phyloP scores from a whole-genome alignment of 2,797 vertebrate species.

The Perdix hodgsoniae region DNA sequence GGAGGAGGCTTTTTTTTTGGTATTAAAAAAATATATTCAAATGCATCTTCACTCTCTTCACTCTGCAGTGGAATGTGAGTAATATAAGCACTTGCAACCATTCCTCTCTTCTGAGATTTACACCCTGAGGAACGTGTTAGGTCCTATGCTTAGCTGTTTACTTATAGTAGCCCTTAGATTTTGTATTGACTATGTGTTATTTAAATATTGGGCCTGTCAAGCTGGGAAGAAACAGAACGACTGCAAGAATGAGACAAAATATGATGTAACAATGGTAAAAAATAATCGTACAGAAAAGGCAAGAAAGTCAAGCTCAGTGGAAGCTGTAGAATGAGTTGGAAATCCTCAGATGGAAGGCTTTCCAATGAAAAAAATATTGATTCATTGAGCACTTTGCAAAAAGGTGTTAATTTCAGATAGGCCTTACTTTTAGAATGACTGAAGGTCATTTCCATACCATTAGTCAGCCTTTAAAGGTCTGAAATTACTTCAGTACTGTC shows the following conservation, averaged over 20 bases:
- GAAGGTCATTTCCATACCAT: slow-evolving; percentile 58
- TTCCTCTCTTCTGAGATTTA: slow-evolving; percentile 48
- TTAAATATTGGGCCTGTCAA: slow-evolving; percentile 21
- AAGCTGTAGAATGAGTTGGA: not conserved
- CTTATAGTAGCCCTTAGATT: not conserved
- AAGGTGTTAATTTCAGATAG: slow-evolving; percentile 61
- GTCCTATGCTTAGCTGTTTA: not conserved
- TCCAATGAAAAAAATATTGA: slow-evolving; percentile 55
- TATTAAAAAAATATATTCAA: not conserved
- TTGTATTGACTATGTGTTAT: not conserved
- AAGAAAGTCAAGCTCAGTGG: slow-evolving; percentile 43
- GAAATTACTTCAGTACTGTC: slow-evolving; percentile 25
- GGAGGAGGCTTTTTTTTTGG: not conserved
- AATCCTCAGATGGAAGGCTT: slow-evolving; percentile 17
- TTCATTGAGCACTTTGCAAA: slow-evolving; percentile 9
- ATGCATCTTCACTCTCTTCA: not conserved
- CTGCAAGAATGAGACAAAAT: slow-evolving; percentile 42
- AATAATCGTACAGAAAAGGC: slow-evolving; percentile 66
- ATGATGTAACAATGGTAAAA: slow-evolving; percentile 53
- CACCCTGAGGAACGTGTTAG: slow-evolving; percentile 1
- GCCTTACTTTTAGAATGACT: slow-evolving; percentile 24
- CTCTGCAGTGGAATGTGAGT: not conserved
- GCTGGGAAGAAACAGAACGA: slow-evolving; percentile 21
- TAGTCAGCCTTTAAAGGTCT: slow-evolving; percentile 41
- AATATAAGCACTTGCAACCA: not conserved